Conservation (phyloP, 2,113 vertebrate genomes). For the Prinia subflava region DNA sequence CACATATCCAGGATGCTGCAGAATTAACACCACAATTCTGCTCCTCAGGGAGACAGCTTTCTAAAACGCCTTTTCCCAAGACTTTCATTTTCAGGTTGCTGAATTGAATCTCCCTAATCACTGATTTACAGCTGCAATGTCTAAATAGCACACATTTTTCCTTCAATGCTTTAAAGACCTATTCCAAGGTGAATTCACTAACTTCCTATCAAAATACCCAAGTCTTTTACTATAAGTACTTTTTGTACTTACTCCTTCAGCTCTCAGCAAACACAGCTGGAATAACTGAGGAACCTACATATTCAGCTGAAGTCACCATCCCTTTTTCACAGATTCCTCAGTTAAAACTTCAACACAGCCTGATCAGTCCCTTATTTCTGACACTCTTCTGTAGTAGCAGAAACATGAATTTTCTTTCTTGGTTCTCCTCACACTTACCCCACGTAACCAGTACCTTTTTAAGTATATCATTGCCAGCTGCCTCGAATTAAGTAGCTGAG, state of each 20-base stretch:
- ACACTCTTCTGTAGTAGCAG: background rate
- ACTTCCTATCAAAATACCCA: background rate
- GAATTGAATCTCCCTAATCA: slow-evolving; percentile 6
- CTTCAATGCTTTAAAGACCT: background rate
- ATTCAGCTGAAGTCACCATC: background rate
- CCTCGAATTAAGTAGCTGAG: background rate
- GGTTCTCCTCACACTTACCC: background rate
- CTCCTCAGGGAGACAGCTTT: background rate
- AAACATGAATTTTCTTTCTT: background rate
- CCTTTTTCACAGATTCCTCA: background rate
- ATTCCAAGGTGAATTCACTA: slow-evolving; percentile 19
- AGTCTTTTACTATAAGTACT: background rate
- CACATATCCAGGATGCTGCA: background rate
- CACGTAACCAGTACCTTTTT: background rate
- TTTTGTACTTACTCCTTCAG: background rate
- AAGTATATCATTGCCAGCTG: background rate
- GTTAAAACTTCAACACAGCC: background rate
- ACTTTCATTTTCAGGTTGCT: slow-evolving; percentile 7
- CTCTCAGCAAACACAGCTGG: background rate
- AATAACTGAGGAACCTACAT: background rate
- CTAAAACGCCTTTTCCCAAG: background rate
- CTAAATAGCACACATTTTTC: background rate
- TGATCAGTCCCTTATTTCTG: background rate
- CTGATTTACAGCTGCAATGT: slow-evolving; percentile 11
- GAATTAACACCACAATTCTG: background rate